Base-by-base conservation (phyloP, 1,140 invertebrate species). In the Brachionus manjavacas region DNA sequence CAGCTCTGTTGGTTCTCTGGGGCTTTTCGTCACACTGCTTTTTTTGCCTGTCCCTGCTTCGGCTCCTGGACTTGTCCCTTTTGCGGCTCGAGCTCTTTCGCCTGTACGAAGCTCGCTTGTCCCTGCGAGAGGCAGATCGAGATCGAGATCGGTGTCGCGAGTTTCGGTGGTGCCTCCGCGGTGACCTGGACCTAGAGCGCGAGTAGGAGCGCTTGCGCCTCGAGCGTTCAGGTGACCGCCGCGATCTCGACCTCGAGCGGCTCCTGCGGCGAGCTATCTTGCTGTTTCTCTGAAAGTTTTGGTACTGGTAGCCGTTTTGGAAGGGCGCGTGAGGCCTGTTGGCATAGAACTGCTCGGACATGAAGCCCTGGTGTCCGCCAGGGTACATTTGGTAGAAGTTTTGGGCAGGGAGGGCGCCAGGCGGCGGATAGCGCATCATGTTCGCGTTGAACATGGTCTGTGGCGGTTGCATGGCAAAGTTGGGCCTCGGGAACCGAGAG, bases 331-430 rank as follows among this genome's bases (percentile, higher is more conserved):
- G 66, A 14, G 66, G 8, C 39, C 66, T 31, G n/a, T 68, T 68
- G 11, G 25, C 25, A 72, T 16, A 72, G 46, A 72, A 72, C 43
- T 72, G 68, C 3, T 72, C 35, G 2, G 68, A 20, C 16, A 72
- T 43, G 16, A 72, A 72, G 16, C 39, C 14, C 9, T 68, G 66
- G 6, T 31, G 66, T 14, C 25, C 66, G 23, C 31, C 31, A 4
- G 68, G 68, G n/a, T 72, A 72, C 31, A 72, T 41, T 72, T 72
- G 68, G 8, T 72, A 72, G 31, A 72, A 72, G n/a, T 41, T 41
- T 72, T 72, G 68, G 3, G 14, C 31, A 4, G 35, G 9, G 4
- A 72, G 16, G 35, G 14, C 16, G 11, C 68, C 68, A 9, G 68
- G 68, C 9, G 28, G 3, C 16, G 68, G 68, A 20, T 41, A 72